Base-by-base conservation (phyloP, 2,888 invertebrate genomes). In the Dioctria linearis region DNA sequence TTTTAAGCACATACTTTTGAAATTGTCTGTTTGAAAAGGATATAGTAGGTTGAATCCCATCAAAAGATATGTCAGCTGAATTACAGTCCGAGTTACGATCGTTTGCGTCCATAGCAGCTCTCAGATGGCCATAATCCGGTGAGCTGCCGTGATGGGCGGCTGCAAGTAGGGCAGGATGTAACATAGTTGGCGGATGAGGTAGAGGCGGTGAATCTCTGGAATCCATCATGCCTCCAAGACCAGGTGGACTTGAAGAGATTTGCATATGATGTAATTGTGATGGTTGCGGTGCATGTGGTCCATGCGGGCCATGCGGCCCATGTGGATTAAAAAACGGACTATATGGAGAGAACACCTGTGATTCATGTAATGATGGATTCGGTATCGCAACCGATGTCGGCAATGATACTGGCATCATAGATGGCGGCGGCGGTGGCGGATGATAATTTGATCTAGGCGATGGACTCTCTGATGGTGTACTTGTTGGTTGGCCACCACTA, bases 341-440 rank as follows among this genome's bases (percentile, higher is more conserved):
- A 90, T 96, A 96, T 85, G 96, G 96, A 84, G 96, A 96, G 90
- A 96, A 96, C 87, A 96, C 95, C 90, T 96, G 96, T 88, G 96
- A 96, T 91, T 96, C 96, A 91, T 97, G 97, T 85, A 98, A 92
- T 87, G 96, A 95, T 81, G 98, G 98, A 90, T 98, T 98, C 82
- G 98, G 96, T 89, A 98, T 98, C 88, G 98, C 98, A 87, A 98
- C 98, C 83, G 97, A 96, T 82, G 98, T 98, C 84, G 98, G 97
- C 88, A 98, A 91, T 86, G 96, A 95, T 84, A 94, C 94, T 84
- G 95, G 95, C 90, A 97, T 92, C 91, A 96, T 95, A 80, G 96
- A 95, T 78, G 95, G 95, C 85, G 92, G 93, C 86, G 92, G 88
- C 94, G 93, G 89, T 94, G 88, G 87, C 49, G 82, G 82, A 83